Percentiles rank a stretch among this genome's conserved stretches.
Evolutionary conservation across 1,140 invertebrate species (phyloP).

Genomic region (Sitobion miscanthi): DNA sequence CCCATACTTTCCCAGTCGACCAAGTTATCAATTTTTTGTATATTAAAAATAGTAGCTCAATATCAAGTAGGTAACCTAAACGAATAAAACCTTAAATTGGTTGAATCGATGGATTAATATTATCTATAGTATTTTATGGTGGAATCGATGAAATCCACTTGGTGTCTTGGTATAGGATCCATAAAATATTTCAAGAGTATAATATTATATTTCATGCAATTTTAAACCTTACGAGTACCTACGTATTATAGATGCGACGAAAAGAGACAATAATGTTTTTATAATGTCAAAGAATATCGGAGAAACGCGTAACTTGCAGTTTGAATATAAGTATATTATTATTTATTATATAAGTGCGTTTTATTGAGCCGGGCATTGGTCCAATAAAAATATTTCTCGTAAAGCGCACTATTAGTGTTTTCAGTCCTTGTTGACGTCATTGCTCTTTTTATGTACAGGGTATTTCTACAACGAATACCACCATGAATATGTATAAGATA

Average conservation of each 20-base stretch:
- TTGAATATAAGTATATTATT: not conserved
- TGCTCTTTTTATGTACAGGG: not conserved
- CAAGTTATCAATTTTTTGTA: not conserved
- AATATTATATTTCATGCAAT: not conserved
- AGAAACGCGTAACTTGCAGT: not conserved
- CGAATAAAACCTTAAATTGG: not conserved
- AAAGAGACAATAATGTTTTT: not conserved
- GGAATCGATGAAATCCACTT: not conserved
- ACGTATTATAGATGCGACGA: not conserved
- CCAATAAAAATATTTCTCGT: not conserved
- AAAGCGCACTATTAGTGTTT: not conserved
- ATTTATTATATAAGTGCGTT: not conserved
- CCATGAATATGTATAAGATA: not conserved
- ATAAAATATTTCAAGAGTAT: not conserved
- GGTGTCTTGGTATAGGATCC: not conserved
- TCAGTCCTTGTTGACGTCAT: not conserved
- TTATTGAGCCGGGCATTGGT: not conserved
- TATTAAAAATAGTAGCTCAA: not conserved
- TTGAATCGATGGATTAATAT: not conserved
- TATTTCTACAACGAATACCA: not conserved
- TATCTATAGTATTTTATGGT: not conserved
- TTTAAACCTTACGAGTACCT: not conserved
- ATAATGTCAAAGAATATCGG: not conserved
- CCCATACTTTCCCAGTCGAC: not conserved
- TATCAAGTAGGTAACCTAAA: not conserved